Evolutionary conservation across 2,113 vertebrate species (phyloP), one percentile per base, ranked within the genome.

Genomic region (Calcarius ornatus): DNA sequence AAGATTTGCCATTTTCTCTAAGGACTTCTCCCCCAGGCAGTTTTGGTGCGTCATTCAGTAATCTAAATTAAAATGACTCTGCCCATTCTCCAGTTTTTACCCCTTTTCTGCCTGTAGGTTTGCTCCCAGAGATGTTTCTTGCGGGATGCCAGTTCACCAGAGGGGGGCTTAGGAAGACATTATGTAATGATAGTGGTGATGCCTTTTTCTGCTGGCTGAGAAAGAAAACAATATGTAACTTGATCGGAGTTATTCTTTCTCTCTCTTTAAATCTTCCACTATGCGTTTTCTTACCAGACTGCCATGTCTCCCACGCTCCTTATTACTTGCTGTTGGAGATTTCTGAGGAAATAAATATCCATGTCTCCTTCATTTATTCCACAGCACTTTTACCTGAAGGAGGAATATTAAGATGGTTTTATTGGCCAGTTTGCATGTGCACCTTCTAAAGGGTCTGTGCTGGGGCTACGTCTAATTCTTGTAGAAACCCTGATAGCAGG

Each of bases 1-100:
- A 95, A 96, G 87, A 96, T 95, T 95, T 94, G 76, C 82, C 85
- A 82, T 95, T 94, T 97, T 95, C 87, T 94, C 80, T 87, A 57
- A 94, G 83, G 72, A 86, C 70, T 87, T 92, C 28, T 88, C 56
- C 87, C 66, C 53, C 72, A 63, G 80, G 89, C 92, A 89, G 31
- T 66, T 96, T 88, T 45, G 48, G 73, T 90, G 45, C 0, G 0
- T 87, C 71, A 81, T 31, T 85, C 31, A 25, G 30, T 86, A 78
- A 70, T 75, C 63, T 54, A 85, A 94, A 94, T 95, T 91, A 70
- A 82, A 91, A 90, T 43, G 1, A 63, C 42, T 76, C n/a, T 89
- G 25, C 45, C 48, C 12, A 4, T 71, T 86, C 48, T 80, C n/a
- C 53, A n/a, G 35, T 77, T 92, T 87, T 94, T 66, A 66, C 42